Percentiles rank a stretch among this genome's conserved stretches.
Conservation (phyloP, 2,888 invertebrate species). For the Phaonia tiefii region DNA sequence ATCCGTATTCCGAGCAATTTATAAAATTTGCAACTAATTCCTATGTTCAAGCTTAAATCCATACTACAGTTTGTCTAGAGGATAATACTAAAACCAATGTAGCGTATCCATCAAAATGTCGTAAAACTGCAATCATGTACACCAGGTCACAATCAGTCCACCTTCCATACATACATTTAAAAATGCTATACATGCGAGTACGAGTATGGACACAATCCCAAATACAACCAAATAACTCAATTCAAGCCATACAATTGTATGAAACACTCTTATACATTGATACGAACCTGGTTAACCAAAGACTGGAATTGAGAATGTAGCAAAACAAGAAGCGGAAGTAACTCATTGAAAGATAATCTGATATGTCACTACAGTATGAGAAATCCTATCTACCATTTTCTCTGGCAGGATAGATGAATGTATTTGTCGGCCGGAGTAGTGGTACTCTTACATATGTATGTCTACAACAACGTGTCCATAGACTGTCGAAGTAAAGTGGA, state of each 20-base stretch:
- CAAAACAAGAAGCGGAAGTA: slow-evolving; percentile 63
- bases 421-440: too few species aligned
- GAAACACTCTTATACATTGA: too few species aligned
- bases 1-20: too few species aligned
- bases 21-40: too few species aligned
- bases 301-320: slow-evolving; percentile 59
- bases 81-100: slow-evolving; percentile 45
- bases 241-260: too few species aligned
- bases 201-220: too few species aligned
- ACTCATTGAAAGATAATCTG: slow-evolving; percentile 65
- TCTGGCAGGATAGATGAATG: too few species aligned
- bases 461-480: background rate
- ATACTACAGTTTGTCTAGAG: background rate
- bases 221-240: too few species aligned
- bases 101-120: slow-evolving; percentile 65
- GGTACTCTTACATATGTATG: background rate
- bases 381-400: background rate
- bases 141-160: slow-evolving; percentile 43
- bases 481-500: slow-evolving; percentile 5
- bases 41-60: too few species aligned
- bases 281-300: background rate
- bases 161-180: background rate
- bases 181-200: background rate
- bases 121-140: slow-evolving; percentile 64
- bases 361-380: slow-evolving; percentile 46